A percentile compares a stretch with the other conserved stretches of the same genome.
These are phyloP conservation scores for Myotis pilosus DNA, from an alignment of 2,797 vertebrate genomes.

Conservation along the genomic window DNA sequence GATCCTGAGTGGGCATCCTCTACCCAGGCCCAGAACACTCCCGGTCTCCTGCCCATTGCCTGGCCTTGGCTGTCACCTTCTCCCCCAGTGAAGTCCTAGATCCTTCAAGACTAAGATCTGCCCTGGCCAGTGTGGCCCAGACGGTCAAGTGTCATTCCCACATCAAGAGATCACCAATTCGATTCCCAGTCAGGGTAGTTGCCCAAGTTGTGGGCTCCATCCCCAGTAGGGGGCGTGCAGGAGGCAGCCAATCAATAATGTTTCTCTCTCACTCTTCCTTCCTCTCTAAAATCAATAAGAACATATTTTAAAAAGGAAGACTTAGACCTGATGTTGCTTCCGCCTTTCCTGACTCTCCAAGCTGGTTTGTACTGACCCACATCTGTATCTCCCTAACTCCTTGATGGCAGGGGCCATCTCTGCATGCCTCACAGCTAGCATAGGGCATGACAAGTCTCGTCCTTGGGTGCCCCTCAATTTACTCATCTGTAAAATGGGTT, in stretches of 20 bases:
- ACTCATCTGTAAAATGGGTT: constrained; percentile 37
- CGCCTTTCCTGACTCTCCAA: not conserved
- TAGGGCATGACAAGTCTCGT: not conserved
- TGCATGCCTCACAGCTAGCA: not conserved
- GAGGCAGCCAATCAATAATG: too few species aligned
- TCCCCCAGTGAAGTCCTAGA: not conserved
- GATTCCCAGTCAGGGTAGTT: too few species aligned
- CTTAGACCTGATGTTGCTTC: not conserved
- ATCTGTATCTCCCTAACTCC: not conserved
- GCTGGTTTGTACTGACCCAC: not conserved
- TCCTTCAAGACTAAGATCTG: not conserved
- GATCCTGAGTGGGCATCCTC: not conserved
- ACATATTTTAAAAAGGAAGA: not conserved
- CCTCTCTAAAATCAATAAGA: not conserved
- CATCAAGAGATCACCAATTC: too few species aligned
- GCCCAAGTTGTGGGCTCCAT: too few species aligned
- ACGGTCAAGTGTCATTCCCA: too few species aligned
- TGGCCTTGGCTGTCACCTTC: not conserved
- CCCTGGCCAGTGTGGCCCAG: too few species aligned
- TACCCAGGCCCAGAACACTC: not conserved
- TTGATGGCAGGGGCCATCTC: not conserved
- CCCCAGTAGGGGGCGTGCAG: too few species aligned
- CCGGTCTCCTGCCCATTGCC: not conserved
- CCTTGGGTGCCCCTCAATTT: constrained; percentile 20
- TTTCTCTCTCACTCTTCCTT: too few species aligned